Percentiles rank a stretch among this genome's conserved stretches.
These are phyloP conservation scores for Drosophila miranda DNA, from an alignment of 1,140 invertebrate species.

Conservation along the genomic window DNA sequence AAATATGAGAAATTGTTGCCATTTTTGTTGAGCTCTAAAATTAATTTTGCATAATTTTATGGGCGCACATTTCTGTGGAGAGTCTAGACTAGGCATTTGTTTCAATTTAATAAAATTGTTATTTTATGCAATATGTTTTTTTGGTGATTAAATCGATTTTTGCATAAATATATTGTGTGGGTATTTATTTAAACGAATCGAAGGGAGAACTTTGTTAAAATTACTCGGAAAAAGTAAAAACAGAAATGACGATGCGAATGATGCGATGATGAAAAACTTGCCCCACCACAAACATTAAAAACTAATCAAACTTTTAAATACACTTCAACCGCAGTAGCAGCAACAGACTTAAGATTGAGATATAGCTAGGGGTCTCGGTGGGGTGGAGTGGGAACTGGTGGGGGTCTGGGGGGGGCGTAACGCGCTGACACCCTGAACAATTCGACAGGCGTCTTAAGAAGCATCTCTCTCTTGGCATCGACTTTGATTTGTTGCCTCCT, in stretches of 20 bases:
- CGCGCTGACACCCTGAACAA: slow-evolving; percentile 35
- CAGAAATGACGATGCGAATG: slow-evolving; percentile 5
- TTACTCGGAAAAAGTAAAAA: slow-evolving; percentile 18
- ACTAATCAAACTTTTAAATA: slow-evolving; percentile 81
- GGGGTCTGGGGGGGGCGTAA: slow-evolving; percentile 30
- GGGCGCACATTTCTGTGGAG: slow-evolving; percentile 47
- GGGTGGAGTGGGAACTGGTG: neutral
- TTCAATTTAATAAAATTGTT: slow-evolving; percentile 65
- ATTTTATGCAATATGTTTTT: slow-evolving; percentile 71
- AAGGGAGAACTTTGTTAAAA: slow-evolving; percentile 53
- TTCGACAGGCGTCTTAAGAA: slow-evolving; percentile 78
- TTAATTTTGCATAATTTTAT: slow-evolving; percentile 72
- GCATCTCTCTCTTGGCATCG: slow-evolving; percentile 33
- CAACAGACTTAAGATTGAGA: slow-evolving; percentile 58
- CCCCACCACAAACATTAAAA: slow-evolving; percentile 69
- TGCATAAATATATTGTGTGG: slow-evolving; percentile 48
- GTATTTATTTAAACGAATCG: slow-evolving; percentile 29
- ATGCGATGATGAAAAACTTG: slow-evolving; percentile 21
- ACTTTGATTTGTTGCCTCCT: slow-evolving; percentile 72
- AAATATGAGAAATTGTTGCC: slow-evolving; percentile 2
- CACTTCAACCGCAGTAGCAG: slow-evolving; percentile 67
- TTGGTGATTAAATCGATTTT: slow-evolving; percentile 56
- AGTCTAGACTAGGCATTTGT: slow-evolving; percentile 60
- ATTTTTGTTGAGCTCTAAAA: slow-evolving; percentile 6
- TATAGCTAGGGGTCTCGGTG: slow-evolving; percentile 28